Conservation (phyloP, 1,140 invertebrate species). For the Aricia agestis region DNA sequence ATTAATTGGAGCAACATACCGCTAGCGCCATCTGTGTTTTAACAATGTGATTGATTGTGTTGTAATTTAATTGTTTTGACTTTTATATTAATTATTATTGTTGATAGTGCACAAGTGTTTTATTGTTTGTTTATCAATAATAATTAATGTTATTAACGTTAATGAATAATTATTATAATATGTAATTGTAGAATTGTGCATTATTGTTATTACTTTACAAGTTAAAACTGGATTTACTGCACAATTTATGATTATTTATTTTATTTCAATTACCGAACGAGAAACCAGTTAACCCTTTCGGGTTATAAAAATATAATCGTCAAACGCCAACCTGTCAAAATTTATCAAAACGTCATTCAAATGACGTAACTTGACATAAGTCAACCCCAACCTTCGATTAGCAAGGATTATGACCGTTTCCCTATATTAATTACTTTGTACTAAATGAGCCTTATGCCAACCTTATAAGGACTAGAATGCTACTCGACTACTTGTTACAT, state of each 20-base stretch:
- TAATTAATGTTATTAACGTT: too few species aligned
- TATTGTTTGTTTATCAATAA: too few species aligned
- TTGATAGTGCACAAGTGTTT: too few species aligned
- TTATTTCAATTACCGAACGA: not conserved
- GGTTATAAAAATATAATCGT: conserved; percentile 4
- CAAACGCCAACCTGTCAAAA: conserved; percentile 34
- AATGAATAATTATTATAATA: too few species aligned
- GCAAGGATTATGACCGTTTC: conserved; percentile 44
- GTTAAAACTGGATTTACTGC: too few species aligned
- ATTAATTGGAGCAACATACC: not conserved
- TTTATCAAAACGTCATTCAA: conserved; percentile 35
- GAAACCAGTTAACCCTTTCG: not conserved
- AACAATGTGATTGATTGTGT: not conserved
- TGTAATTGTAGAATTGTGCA: too few species aligned
- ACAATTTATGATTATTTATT: not conserved
- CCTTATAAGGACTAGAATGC: not conserved
- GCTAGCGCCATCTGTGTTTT: conserved; percentile 7
- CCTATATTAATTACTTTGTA: conserved; percentile 5
- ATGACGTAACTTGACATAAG: conserved; percentile 38
- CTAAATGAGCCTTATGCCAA: not conserved
- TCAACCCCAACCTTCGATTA: conserved; percentile 29
- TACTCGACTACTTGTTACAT: not conserved
- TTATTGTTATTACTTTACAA: too few species aligned
- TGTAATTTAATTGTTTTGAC: too few species aligned
- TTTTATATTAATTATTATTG: too few species aligned